Evolutionary conservation across 1,140 invertebrate species (phyloP).

Genomic region (Zaprionus davidi): DNA sequence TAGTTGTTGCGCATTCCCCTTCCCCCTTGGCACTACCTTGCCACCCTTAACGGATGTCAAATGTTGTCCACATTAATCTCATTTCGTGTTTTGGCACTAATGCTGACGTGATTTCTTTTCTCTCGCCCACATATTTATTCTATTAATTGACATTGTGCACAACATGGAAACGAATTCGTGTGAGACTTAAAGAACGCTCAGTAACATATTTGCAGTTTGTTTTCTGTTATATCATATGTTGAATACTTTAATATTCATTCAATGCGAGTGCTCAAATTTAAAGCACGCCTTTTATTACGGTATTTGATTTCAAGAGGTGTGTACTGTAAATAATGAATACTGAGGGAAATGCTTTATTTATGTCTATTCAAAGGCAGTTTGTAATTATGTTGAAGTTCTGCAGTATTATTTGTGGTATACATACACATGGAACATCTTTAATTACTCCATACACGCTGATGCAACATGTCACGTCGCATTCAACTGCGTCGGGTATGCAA

Average conservation of each 20-base stretch:
- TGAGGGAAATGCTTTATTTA: no score
- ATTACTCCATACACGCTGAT: background rate
- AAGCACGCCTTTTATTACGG: no score
- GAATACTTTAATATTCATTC: no score
- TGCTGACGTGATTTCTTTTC: slow-evolving; percentile 50
- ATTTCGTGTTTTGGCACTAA: slow-evolving; percentile 58
- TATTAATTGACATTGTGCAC: slow-evolving; percentile 63
- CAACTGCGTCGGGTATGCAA: background rate
- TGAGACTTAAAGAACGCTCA: background rate
- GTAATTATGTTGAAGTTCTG: no score
- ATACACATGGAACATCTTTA: no score
- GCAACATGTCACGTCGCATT: background rate
- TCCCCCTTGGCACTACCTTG: background rate
- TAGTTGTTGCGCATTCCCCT: slow-evolving; percentile 45
- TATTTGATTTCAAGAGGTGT: no score
- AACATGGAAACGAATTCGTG: background rate
- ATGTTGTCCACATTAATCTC: slow-evolving; percentile 69
- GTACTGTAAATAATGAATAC: no score
- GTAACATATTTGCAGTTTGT: background rate
- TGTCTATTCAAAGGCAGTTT: no score
- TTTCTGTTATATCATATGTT: background rate
- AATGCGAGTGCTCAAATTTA: no score
- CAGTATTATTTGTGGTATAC: no score
- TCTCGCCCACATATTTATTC: slow-evolving; percentile 55
- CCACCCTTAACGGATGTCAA: slow-evolving; percentile 52